phyloP scores from a whole-genome alignment of 1,140 invertebrate genomes.

The Aphidius ervi region DNA sequence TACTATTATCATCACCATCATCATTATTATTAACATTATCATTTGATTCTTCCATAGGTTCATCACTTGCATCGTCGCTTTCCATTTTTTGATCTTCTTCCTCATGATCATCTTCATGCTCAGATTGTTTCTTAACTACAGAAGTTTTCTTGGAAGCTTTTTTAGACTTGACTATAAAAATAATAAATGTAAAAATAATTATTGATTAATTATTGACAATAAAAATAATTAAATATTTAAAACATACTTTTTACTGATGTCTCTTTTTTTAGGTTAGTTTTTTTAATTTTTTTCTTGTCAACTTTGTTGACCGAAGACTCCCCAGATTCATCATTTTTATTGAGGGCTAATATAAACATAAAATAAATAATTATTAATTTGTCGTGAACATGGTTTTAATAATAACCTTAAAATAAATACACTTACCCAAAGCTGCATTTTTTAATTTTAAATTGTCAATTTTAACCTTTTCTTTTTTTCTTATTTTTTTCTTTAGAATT shows the following conservation, averaged over 20 bases:
- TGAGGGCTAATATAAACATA: not conserved
- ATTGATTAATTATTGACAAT: not conserved
- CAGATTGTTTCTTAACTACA: conserved; percentile 12
- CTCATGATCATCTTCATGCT: conserved; percentile 13
- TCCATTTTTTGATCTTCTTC: not conserved
- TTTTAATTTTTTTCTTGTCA: conserved; percentile 13
- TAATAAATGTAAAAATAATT: not conserved
- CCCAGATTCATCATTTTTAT: not conserved
- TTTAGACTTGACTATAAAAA: not conserved
- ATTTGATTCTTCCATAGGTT: no score
- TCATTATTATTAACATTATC: no score
- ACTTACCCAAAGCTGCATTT: conserved; percentile 1
- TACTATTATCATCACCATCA: no score
- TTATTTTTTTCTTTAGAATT: conserved; percentile 30
- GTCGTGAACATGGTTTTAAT: not conserved
- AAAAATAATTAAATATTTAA: no score
- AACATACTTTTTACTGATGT: conserved; percentile 29
- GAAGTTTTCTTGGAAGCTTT: not conserved
- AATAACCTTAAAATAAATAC: not conserved
- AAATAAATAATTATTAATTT: conserved; percentile 1
- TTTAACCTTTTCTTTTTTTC: conserved; percentile 26
- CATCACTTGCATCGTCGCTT: not conserved
- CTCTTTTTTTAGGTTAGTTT: conserved; percentile 22
- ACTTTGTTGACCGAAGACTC: not conserved
- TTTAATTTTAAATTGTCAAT: not conserved